phyloP scores from a whole-genome alignment of 2,888 invertebrate genomes.

The Agelastica alni region DNA sequence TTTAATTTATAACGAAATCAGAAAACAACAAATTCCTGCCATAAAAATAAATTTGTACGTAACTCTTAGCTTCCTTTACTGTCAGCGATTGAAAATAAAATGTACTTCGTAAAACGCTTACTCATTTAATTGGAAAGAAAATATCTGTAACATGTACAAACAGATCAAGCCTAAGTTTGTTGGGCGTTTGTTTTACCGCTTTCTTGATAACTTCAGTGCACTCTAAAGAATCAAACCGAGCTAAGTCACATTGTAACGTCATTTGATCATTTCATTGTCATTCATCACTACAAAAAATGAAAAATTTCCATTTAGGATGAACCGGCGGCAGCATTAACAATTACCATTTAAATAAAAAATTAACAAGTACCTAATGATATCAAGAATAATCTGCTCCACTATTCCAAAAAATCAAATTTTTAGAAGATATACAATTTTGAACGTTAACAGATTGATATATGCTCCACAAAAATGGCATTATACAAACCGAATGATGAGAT shows the following conservation, averaged over 20 bases:
- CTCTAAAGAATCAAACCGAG: too few relatives aligned
- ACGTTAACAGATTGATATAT: neutral
- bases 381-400: constrained; percentile 10
- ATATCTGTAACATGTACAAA: too few relatives aligned
- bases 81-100: neutral
- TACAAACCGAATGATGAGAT: constrained; percentile 3
- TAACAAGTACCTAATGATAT: constrained; percentile 24
- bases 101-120: neutral
- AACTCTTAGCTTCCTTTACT: too few relatives aligned
- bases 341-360: constrained; percentile 4
- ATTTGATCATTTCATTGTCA: too few relatives aligned
- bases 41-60: too few relatives aligned
- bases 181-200: too few relatives aligned
- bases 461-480: neutral
- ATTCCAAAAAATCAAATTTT: constrained; percentile 12
- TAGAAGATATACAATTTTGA: constrained; percentile 6
- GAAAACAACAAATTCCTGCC: too few relatives aligned
- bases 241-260: too few relatives aligned
- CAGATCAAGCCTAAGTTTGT: too few relatives aligned
- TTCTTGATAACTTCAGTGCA: too few relatives aligned
- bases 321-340: neutral
- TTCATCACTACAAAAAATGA: neutral
- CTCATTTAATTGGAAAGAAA: too few relatives aligned
- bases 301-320: constrained; percentile 2
- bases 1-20: too few relatives aligned